Evolutionary conservation across 23 tunicate genomes (phyloP).

Genomic region (Halocynthia roretzi): DNA sequence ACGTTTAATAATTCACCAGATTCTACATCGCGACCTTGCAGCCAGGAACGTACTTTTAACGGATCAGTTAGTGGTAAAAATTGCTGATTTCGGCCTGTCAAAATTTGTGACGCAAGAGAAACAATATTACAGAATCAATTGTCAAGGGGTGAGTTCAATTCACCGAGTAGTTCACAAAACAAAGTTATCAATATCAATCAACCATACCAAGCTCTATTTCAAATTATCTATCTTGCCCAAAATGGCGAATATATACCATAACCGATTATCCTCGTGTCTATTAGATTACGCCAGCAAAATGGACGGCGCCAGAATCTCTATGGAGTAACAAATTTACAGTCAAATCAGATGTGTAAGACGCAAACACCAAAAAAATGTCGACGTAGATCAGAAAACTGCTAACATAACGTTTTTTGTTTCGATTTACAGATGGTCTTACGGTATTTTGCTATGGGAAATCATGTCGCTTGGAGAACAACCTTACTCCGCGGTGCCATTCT

Average conservation of each 20-base stretch:
- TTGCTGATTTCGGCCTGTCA: slow-evolving; percentile 85
- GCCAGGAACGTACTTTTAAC: slow-evolving; percentile 72
- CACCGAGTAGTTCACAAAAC: no score
- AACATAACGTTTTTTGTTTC: not conserved
- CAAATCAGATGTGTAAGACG: slow-evolving; percentile 78
- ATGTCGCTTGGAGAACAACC: slow-evolving; percentile 63
- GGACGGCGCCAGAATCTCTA: slow-evolving; percentile 91
- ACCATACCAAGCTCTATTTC: no score
- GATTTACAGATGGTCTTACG: slow-evolving; percentile 63
- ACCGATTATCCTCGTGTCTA: not conserved
- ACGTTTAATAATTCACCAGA: slow-evolving; percentile 22
- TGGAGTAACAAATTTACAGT: slow-evolving; percentile 47
- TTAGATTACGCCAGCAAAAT: slow-evolving; percentile 78
- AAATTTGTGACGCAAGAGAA: slow-evolving; percentile 48
- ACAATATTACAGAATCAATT: slow-evolving; percentile 40
- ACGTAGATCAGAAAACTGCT: not conserved
- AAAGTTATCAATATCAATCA: no score
- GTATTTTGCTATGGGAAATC: slow-evolving; percentile 71
- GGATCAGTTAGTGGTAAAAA: slow-evolving; percentile 47
- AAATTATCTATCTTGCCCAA: no score
- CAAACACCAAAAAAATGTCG: not conserved
- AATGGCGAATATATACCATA: no score
- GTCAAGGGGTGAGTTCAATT: slow-evolving; percentile 24
- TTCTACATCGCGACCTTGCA: slow-evolving; percentile 77
- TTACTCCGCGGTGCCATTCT: slow-evolving; percentile 36